Conservation (phyloP, 2,888 invertebrate genomes). For the Acleris holmiana region DNA sequence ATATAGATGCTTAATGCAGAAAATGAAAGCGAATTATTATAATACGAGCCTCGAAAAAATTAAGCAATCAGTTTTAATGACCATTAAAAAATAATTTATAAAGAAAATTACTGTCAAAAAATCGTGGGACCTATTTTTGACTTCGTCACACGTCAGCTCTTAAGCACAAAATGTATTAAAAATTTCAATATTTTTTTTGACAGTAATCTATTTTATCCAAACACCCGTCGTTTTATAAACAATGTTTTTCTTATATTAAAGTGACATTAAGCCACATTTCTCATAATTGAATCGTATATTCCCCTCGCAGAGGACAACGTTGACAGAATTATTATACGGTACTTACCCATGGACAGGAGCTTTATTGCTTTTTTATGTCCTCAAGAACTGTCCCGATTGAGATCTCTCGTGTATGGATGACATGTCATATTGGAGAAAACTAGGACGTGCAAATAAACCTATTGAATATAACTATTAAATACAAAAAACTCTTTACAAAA, state of each 20-base stretch:
- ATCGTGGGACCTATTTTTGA: too few relatives aligned
- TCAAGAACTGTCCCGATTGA: neutral
- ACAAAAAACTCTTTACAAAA: too few relatives aligned
- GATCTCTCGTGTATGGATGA: neutral
- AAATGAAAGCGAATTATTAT: slow-evolving; percentile 6
- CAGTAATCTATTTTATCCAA: too few relatives aligned
- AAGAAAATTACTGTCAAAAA: too few relatives aligned
- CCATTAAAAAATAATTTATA: too few relatives aligned
- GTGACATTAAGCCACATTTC: slow-evolving; percentile 1
- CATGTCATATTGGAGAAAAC: neutral
- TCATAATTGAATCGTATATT: slow-evolving; percentile 16
- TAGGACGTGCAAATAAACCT: too few relatives aligned
- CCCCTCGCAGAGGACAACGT: slow-evolving; percentile 6
- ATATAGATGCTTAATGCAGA: neutral
- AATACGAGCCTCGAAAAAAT: neutral
- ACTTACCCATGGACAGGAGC: slow-evolving; percentile 11
- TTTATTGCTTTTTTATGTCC: slow-evolving; percentile 11
- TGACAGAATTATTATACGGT: slow-evolving; percentile 23
- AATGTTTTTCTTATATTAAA: neutral
- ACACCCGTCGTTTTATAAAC: too few relatives aligned
- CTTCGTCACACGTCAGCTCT: too few relatives aligned
- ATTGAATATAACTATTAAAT: too few relatives aligned
- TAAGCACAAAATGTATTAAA: too few relatives aligned
- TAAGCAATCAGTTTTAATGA: neutral
- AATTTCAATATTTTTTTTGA: too few relatives aligned